A percentile compares a stretch with the other conserved stretches of the same genome.
Conservation (phyloP, 2,113 vertebrate genomes). For the Tonatia bakeri region DNA sequence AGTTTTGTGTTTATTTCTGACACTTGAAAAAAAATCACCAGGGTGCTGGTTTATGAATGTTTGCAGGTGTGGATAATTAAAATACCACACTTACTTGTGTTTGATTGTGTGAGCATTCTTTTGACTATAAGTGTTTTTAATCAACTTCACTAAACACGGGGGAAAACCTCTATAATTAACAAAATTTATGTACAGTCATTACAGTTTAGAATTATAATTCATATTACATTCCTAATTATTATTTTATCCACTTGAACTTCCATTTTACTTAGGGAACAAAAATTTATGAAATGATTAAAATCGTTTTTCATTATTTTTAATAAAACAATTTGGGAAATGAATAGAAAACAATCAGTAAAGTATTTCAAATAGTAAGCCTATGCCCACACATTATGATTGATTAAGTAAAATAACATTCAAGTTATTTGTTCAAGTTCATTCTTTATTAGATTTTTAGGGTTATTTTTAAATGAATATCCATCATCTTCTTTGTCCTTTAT, state of each 20-base stretch:
- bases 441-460: not conserved
- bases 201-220: conserved; percentile 50
- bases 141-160: conserved; percentile 60
- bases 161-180: conserved; percentile 68
- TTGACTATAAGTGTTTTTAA: conserved; percentile 75
- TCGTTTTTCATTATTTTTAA: not conserved
- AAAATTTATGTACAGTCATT: conserved; percentile 56
- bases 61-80: conserved; percentile 81
- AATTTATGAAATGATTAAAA: conserved; percentile 29
- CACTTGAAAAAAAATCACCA: conserved; percentile 62
- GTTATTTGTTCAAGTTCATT: not conserved
- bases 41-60: conserved; percentile 67
- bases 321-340: conserved; percentile 1
- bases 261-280: not conserved
- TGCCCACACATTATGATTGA: not conserved
- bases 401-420: not conserved
- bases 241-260: conserved; percentile 28
- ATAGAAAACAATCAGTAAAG: not conserved
- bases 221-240: conserved; percentile 12
- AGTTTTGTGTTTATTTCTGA: conserved; percentile 66
- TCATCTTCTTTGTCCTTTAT: no score
- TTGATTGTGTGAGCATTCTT: conserved; percentile 76
- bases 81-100: conserved; percentile 69
- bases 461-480: not conserved
- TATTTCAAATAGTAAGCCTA: not conserved